Evolutionary conservation across 1,140 invertebrate genomes (phyloP), one percentile per base, ranked within the genome.

Genomic region (Macrobrachium nipponense): DNA sequence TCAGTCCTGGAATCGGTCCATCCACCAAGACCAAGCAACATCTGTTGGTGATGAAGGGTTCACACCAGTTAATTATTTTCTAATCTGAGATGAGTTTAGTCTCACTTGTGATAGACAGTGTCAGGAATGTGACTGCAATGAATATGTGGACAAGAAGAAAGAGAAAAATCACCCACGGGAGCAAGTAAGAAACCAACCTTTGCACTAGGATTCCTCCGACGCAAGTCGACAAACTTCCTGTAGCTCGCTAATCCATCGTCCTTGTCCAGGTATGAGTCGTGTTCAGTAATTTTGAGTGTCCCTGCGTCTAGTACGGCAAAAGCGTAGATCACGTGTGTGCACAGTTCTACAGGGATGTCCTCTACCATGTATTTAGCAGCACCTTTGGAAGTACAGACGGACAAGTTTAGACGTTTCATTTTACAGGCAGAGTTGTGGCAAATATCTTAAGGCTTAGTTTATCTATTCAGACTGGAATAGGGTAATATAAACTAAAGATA

Each of bases 261-360:
- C 23, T 96, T 92, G 91, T 97, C 96, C 10, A 95, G 94, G 95
- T 95, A 96, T 20, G 95, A 94, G 92, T 97, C 96, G 79, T 96
- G 96, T 77, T 95, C 93, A 51, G 95, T 95, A 8, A 96, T 93
- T 1, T 93, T 91, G 5, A 97, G 91, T 8, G 93, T 94, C 61
- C 96, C 94, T 0, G 95, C 94, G 90, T 97, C 95, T 23, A 97
- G 90, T 11, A 94, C 94, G 17, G 96, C 96, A 90, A 97, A 98
- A 0, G 97, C 96, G 89, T 98, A 98, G 17, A 98, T 93, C 4
- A 98, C 92, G 88, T 97, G 96, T 0, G 96, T 97, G 89, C 97
- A 98, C 0, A 98, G 92, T 68, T 92, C 91, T 0, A 94, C 92
- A 89, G 97, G 95, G 0, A 98, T 91, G 88, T 96, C 93, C 91